Evolutionary conservation across 2,113 vertebrate genomes (phyloP).

Genomic region (Xiphorhynchus elegans): DNA sequence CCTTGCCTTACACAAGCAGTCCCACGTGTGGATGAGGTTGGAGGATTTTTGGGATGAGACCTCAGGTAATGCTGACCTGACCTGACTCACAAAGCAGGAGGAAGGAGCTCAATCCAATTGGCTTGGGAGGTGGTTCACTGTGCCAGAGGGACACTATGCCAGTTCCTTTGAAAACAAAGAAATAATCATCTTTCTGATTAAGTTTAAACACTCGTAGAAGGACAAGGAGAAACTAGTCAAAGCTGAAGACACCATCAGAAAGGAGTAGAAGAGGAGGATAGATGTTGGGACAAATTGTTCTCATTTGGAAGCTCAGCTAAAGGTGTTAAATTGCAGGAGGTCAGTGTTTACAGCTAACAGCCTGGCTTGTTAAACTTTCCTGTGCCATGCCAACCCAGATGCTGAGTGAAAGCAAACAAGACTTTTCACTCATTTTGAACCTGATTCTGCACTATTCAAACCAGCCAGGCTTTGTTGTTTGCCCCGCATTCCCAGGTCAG

Average conservation of each 20-base stretch:
- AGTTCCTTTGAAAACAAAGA: conserved; percentile 36
- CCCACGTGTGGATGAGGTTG: not conserved
- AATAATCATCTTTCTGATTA: conserved; percentile 33
- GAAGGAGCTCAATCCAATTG: conserved; percentile 31
- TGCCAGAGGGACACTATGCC: conserved; percentile 24
- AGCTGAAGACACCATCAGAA: not conserved
- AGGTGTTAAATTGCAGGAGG: not conserved
- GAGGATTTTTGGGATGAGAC: not conserved
- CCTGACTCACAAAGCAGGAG: not conserved
- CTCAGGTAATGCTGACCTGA: conserved; percentile 49
- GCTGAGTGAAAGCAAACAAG: not conserved
- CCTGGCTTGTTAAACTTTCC: not conserved
- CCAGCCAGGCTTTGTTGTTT: not conserved
- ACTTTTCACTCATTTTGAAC: not conserved
- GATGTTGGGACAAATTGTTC: not conserved
- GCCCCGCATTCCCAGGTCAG: not conserved
- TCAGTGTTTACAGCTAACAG: accelerated
- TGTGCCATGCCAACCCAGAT: not conserved
- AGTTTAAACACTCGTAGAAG: not conserved
- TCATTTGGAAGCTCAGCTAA: not conserved
- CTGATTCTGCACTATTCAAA: not conserved
- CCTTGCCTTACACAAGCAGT: not conserved
- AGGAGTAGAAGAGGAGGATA: not conserved
- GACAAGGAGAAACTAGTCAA: not conserved
- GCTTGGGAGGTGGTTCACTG: not conserved